phyloP scores from a whole-genome alignment of 2,888 invertebrate species.

The Eugnorisma glareosa region DNA sequence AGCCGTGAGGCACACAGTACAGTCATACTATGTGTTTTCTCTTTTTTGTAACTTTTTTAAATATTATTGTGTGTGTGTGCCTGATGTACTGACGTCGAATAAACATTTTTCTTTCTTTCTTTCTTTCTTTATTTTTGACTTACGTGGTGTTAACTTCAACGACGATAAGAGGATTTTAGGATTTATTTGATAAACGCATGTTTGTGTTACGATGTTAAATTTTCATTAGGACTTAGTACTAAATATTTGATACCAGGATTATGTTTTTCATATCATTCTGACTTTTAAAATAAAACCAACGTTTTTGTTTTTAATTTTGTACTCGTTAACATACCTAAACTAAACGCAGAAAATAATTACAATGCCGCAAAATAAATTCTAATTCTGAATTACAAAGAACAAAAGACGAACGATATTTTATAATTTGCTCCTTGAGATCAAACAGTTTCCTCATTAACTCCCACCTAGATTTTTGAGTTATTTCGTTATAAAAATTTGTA shows the following conservation, averaged over 20 bases:
- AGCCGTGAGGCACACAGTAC: too few species aligned
- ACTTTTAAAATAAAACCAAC: background rate
- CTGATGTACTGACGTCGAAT: too few species aligned
- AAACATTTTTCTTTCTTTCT: too few species aligned
- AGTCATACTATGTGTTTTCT: too few species aligned
- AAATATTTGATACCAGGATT: background rate
- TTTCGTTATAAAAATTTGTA: background rate
- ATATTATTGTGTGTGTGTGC: too few species aligned
- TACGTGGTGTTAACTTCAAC: too few species aligned
- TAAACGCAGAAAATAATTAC: background rate
- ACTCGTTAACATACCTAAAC: background rate
- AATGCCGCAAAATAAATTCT: background rate
- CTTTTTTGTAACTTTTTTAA: too few species aligned
- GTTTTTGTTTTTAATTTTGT: background rate
- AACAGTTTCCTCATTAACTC: constrained; percentile 7
- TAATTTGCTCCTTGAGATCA: constrained; percentile 24
- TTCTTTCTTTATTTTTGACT: too few species aligned
- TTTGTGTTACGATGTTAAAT: constrained; percentile 8
- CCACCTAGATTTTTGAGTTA: constrained; percentile 3
- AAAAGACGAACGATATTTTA: constrained; percentile 2
- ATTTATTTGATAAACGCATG: constrained; percentile 39
- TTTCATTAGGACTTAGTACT: constrained; percentile 4
- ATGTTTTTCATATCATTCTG: background rate
- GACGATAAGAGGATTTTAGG: constrained; percentile 35
- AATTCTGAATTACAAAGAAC: constrained; percentile 13